Conservation (phyloP, 2,888 invertebrate species). For the Cancer borealis region DNA sequence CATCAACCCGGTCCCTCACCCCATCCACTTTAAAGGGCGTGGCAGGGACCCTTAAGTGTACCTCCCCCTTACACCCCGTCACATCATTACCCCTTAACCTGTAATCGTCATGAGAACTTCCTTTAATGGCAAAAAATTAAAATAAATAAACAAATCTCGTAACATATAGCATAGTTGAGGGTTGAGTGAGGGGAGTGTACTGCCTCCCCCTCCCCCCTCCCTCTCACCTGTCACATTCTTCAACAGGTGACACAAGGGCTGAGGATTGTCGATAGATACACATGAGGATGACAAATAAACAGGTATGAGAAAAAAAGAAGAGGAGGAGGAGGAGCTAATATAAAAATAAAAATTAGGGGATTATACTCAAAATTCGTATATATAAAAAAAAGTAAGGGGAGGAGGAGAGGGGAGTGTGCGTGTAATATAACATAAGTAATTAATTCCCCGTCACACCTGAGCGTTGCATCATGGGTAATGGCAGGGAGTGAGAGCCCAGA, state of each 20-base stretch:
- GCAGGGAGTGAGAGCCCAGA: background rate
- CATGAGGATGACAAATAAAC: background rate
- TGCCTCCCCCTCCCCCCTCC: conserved; percentile 5
- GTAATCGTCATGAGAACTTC: background rate
- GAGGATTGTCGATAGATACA: background rate
- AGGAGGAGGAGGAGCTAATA: background rate
- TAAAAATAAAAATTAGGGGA: background rate
- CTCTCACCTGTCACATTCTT: conserved; percentile 8
- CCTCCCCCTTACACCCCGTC: too few species aligned
- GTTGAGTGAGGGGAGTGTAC: background rate
- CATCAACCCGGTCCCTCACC: background rate
- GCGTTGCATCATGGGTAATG: background rate
- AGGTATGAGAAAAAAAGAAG: background rate
- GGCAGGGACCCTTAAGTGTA: background rate
- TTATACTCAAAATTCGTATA: too few species aligned
- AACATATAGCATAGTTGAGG: background rate
- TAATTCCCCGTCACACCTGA: background rate
- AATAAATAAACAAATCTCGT: background rate
- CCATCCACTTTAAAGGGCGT: background rate
- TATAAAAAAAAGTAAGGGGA: background rate
- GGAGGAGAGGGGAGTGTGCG: background rate
- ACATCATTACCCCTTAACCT: background rate
- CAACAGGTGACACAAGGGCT: background rate
- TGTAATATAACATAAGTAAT: background rate
- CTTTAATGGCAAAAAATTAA: background rate